Evolutionary conservation across 2,888 invertebrate species (phyloP).

Genomic region (Rhamnusium bicolor): DNA sequence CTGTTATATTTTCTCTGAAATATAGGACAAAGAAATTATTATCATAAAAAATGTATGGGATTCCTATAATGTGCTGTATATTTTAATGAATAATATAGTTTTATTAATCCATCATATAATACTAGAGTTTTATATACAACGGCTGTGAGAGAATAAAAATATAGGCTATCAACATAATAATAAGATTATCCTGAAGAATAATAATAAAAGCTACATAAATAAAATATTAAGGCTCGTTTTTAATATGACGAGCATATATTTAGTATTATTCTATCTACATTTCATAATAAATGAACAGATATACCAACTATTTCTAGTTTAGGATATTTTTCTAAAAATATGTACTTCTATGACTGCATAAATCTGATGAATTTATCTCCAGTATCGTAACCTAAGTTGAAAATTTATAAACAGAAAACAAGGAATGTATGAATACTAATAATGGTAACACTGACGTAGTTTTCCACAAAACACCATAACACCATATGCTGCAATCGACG

Average conservation of each 20-base stretch:
- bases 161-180: background rate
- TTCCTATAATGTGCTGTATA: constrained; percentile 28
- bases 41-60: constrained; percentile 33
- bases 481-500: too few species aligned
- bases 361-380: too few species aligned
- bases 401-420: too few species aligned
- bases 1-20: constrained; percentile 14
- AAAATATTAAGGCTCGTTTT: background rate
- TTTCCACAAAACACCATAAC: too few species aligned
- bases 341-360: too few species aligned
- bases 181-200: too few species aligned
- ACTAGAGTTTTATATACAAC: constrained; percentile 15
- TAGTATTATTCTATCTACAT: background rate
- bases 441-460: too few species aligned
- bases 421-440: too few species aligned
- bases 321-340: too few species aligned
- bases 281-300: background rate
- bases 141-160: background rate
- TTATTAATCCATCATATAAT: constrained; percentile 32
- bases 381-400: too few species aligned
- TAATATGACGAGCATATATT: background rate
- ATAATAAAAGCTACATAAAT: background rate
- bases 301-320: too few species aligned
- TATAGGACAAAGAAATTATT: constrained; percentile 10
- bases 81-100: constrained; percentile 28